Evolutionary conservation across 1,140 invertebrate species (phyloP).

Genomic region (Thaumatotibia leucotreta): DNA sequence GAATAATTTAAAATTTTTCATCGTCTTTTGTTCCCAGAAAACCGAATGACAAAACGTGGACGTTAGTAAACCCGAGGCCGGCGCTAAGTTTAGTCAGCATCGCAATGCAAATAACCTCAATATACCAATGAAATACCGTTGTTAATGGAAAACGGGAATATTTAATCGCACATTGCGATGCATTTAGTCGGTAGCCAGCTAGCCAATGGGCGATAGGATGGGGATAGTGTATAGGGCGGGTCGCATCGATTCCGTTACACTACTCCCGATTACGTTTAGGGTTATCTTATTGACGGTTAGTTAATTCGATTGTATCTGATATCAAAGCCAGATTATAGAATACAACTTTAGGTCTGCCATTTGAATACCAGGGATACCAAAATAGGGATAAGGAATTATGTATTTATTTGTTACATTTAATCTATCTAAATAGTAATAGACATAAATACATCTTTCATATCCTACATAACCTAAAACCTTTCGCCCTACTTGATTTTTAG

Average conservation of each 20-base stretch:
- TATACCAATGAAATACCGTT: slow-evolving; percentile 17
- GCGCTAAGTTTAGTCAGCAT: slow-evolving; percentile 22
- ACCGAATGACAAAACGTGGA: not conserved
- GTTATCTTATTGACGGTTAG: not conserved
- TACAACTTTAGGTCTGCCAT: too few relatives aligned
- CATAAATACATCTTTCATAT: too few relatives aligned
- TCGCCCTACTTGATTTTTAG: too few relatives aligned
- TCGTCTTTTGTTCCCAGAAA: not conserved
- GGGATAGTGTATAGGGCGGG: not conserved
- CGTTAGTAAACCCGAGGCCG: not conserved
- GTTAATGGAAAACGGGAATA: slow-evolving; percentile 48
- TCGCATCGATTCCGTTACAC: not conserved
- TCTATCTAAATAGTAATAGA: too few relatives aligned
- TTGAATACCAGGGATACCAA: too few relatives aligned
- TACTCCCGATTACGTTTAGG: not conserved
- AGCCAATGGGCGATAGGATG: not conserved
- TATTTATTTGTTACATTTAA: too few relatives aligned
- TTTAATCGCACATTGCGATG: slow-evolving; percentile 41
- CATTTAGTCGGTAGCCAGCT: slow-evolving; percentile 29
- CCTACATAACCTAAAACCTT: too few relatives aligned
- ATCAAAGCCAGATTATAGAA: not conserved
- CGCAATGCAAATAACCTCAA: slow-evolving; percentile 29
- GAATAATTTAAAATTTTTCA: not conserved
- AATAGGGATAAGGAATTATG: too few relatives aligned
- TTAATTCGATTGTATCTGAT: not conserved